phyloP scores from a whole-genome alignment of 2,797 vertebrate genomes.

The Anas bernieri region DNA sequence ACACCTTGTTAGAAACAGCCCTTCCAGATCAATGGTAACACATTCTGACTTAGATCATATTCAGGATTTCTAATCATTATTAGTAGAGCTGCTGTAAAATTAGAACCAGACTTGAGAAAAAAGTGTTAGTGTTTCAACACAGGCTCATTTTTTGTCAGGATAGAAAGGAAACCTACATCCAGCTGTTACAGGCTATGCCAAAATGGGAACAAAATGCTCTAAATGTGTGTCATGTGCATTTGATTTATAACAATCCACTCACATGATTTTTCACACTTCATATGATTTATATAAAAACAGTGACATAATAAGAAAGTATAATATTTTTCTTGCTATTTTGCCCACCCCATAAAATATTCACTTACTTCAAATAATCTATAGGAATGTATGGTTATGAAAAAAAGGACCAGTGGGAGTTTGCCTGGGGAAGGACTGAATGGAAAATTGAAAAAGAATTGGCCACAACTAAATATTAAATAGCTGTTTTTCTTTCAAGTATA shows the following conservation, averaged over 20 bases:
- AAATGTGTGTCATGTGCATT: background rate
- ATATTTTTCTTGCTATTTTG: background rate
- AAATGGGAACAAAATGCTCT: background rate
- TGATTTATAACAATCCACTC: constrained; percentile 29
- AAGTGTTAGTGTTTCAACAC: background rate
- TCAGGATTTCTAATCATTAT: background rate
- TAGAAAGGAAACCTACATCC: background rate
- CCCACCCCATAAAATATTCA: background rate
- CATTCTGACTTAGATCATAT: background rate
- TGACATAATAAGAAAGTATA: constrained; percentile 31
- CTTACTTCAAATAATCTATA: constrained; percentile 26
- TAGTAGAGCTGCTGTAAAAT: background rate
- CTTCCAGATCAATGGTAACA: background rate
- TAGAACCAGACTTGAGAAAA: background rate
- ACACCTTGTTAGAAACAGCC: background rate
- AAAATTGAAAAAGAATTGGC: background rate
- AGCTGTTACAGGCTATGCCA: constrained; percentile 7
- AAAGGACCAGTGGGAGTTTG: background rate
- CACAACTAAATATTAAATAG: background rate
- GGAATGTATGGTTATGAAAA: background rate
- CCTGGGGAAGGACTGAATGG: background rate
- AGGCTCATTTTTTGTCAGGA: background rate
- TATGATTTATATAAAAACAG: constrained; percentile 17
- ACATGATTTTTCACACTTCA: constrained; percentile 29
- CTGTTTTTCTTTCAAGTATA: background rate